Evolutionary conservation across 37 sponge, comb jelly and placozoan species (phyloP).

Genomic region (Lycopodina hypogea): DNA sequence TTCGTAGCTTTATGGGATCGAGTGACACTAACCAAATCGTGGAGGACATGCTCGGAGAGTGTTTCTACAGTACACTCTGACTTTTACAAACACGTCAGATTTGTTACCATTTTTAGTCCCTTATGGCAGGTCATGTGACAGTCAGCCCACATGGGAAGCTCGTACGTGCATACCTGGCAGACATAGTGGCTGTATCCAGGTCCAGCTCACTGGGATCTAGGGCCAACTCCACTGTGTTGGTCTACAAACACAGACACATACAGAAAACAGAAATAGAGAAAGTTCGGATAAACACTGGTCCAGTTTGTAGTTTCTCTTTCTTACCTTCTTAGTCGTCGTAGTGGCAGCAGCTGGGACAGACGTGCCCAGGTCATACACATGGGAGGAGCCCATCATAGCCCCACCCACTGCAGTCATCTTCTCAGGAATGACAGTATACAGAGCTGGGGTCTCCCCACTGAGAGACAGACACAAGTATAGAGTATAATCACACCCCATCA

Average conservation of each 20-base stretch:
- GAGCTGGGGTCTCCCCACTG: conserved; percentile 88
- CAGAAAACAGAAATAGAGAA: not conserved
- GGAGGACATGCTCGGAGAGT: no score
- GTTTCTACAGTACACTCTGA: no score
- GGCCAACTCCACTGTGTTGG: conserved; percentile 60
- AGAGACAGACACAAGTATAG: not conserved
- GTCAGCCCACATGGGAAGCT: no score
- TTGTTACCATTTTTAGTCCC: no score
- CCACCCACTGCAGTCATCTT: conserved; percentile 72
- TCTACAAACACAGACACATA: conserved; percentile 61
- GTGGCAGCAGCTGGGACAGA: not conserved
- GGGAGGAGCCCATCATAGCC: conserved; percentile 83
- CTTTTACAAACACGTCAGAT: no score
- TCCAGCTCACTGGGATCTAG: conserved; percentile 90
- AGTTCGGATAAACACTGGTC: no score
- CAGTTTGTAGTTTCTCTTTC: no score
- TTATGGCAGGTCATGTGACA: no score
- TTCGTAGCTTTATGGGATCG: no score
- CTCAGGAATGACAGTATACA: conserved; percentile 92
- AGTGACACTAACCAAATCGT: no score
- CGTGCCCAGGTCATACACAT: conserved; percentile 77
- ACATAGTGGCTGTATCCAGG: conserved; percentile 78
- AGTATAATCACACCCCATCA: not conserved
- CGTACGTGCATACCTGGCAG: no score
- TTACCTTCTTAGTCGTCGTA: conserved; percentile 8